Evolutionary conservation across 2,113 vertebrate species (phyloP).

Genomic region (Gambusia affinis): DNA sequence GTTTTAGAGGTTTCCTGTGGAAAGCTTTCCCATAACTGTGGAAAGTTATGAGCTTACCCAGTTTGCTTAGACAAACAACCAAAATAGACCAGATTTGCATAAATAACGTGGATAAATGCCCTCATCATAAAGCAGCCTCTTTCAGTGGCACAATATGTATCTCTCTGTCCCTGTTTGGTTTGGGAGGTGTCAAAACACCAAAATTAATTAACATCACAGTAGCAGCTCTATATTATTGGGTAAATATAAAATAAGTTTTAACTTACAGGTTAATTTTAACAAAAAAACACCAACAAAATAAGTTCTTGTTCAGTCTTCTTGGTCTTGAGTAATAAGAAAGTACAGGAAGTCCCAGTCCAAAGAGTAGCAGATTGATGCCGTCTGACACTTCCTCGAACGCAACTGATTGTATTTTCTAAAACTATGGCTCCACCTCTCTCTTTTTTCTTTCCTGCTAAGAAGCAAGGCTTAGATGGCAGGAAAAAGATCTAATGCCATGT

Average conservation of each 20-base stretch:
- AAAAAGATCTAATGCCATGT: no score
- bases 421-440: no score
- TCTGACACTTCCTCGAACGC: no score
- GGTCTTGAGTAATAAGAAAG: background rate
- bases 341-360: background rate
- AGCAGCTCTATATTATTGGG: background rate
- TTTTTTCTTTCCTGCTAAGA: no score
- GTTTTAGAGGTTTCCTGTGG: background rate
- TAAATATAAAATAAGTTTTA: background rate
- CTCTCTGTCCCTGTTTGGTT: conserved; percentile 28
- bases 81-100: no score
- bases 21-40: no score
- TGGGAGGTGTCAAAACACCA: background rate
- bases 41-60: background rate
- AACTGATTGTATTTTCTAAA: no score
- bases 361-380: background rate
- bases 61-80: no score
- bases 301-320: background rate
- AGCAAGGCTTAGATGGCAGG: no score
- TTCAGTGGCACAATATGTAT: background rate
- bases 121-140: background rate
- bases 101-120: background rate
- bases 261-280: conserved; percentile 30
- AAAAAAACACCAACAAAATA: background rate
- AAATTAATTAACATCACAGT: background rate